Evolutionary conservation across 2,797 vertebrate genomes (phyloP).

Genomic region (Lerista edwardsae): DNA sequence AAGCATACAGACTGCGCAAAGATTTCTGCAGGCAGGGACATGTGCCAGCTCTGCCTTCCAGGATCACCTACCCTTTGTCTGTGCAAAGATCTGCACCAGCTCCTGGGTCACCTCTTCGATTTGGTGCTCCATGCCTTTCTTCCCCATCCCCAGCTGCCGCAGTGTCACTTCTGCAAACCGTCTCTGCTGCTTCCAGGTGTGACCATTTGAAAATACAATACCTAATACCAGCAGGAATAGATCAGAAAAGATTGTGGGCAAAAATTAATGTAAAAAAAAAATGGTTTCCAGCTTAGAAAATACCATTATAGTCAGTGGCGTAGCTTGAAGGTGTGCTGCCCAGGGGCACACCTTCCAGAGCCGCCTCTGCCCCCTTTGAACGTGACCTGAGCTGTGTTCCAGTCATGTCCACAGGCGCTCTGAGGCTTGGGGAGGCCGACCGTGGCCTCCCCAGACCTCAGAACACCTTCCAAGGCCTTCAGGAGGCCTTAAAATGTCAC

Average conservation of each 20-base stretch:
- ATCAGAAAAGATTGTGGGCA: neutral
- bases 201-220: conserved; percentile 38
- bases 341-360: too few relatives aligned
- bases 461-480: too few relatives aligned
- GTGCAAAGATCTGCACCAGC: conserved; percentile 32
- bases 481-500: too few relatives aligned
- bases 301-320: neutral
- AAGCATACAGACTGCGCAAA: neutral
- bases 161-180: conserved; percentile 56
- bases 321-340: too few relatives aligned
- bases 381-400: too few relatives aligned
- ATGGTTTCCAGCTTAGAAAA: too few relatives aligned
- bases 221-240: conserved; percentile 8
- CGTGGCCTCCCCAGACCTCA: too few relatives aligned
- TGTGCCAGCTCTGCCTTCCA: neutral
- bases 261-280: neutral
- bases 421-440: too few relatives aligned
- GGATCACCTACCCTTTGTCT: conserved; percentile 3
- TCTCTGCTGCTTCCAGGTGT: conserved; percentile 68
- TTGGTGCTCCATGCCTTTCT: conserved; percentile 60
- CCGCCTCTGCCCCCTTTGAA: too few relatives aligned
- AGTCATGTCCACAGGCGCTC: too few relatives aligned
- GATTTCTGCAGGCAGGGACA: neutral
- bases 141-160: conserved; percentile 68
- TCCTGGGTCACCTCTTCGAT: conserved; percentile 59